These are phyloP conservation scores for Phalanger gymnotis DNA, from an alignment of 2,797 vertebrate genomes.

Conservation along the genomic window DNA sequence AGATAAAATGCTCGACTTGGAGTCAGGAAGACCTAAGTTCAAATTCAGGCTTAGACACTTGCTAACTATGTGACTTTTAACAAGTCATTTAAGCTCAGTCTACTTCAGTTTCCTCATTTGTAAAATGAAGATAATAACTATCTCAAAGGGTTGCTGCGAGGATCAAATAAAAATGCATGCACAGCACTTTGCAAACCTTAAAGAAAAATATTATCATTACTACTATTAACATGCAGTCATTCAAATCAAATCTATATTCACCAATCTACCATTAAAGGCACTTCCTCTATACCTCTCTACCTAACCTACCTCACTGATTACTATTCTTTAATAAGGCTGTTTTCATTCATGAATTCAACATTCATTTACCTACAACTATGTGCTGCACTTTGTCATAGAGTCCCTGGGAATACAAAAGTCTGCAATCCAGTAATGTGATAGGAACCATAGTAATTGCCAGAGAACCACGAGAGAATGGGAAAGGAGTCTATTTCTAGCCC, in stretches of 20 bases:
- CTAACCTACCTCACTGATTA: not conserved
- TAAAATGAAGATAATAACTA: not conserved
- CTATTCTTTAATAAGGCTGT: not conserved
- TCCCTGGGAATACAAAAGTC: not conserved
- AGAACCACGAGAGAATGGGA: not conserved
- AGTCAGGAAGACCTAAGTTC: not conserved
- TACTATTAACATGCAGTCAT: not conserved
- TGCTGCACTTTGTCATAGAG: not conserved
- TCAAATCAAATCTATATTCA: not conserved
- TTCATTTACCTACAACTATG: not conserved
- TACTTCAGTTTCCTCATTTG: not conserved
- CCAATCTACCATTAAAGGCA: not conserved
- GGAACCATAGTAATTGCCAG: not conserved
- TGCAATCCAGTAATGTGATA: not conserved
- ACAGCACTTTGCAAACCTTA: not conserved
- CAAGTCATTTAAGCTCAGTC: not conserved
- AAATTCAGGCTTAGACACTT: not conserved
- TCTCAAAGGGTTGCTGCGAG: not conserved
- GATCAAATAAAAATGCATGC: not conserved
- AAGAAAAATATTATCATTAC: not conserved
- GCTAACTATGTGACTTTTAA: not conserved
- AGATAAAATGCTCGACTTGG: not conserved
- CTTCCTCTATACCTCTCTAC: not conserved
- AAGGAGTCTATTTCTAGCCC: not conserved
- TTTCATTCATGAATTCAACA: not conserved